Evolutionary conservation across 2,888 invertebrate species (phyloP).

Genomic region (Euspilapteryx auroguttella): DNA sequence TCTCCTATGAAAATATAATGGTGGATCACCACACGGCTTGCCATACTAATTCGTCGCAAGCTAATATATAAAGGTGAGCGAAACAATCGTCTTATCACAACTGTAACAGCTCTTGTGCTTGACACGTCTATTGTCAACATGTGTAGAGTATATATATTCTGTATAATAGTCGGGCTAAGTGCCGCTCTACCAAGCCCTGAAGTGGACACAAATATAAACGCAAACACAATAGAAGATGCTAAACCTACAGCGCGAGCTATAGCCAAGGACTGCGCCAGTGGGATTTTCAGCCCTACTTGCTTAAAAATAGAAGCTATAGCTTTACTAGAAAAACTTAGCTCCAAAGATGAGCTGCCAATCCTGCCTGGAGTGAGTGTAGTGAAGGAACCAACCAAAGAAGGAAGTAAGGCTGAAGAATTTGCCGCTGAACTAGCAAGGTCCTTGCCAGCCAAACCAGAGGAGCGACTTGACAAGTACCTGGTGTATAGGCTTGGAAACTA

Average conservation of each 20-base stretch:
- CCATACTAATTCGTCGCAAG: constrained; percentile 35
- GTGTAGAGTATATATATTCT: too few species aligned
- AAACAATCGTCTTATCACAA: constrained; percentile 42
- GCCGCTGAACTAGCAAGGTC: constrained; percentile 73
- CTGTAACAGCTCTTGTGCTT: constrained; percentile 26
- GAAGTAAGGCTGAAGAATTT: constrained; percentile 68
- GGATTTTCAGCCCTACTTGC: constrained; percentile 42
- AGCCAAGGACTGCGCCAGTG: constrained; percentile 36
- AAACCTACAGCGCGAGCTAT: constrained; percentile 21
- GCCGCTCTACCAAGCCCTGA: constrained; percentile 37
- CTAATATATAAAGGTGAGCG: constrained; percentile 45
- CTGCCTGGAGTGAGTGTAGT: constrained; percentile 66
- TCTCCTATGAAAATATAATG: constrained; percentile 57
- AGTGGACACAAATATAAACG: too few species aligned
- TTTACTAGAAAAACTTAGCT: constrained; percentile 34
- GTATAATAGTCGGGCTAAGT: too few species aligned
- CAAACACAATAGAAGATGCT: constrained; percentile 17
- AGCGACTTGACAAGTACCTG: constrained; percentile 74
- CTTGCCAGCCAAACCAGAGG: constrained; percentile 75
- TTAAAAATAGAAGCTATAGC: constrained; percentile 47
- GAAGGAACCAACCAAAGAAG: constrained; percentile 58
- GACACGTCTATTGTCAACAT: too few species aligned
- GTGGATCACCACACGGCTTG: constrained; percentile 24
- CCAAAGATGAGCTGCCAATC: constrained; percentile 36
- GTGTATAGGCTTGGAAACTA: constrained; percentile 71